These are phyloP conservation scores for Drosophila dives DNA, from an alignment of 2,888 invertebrate species.

Conservation along the genomic window DNA sequence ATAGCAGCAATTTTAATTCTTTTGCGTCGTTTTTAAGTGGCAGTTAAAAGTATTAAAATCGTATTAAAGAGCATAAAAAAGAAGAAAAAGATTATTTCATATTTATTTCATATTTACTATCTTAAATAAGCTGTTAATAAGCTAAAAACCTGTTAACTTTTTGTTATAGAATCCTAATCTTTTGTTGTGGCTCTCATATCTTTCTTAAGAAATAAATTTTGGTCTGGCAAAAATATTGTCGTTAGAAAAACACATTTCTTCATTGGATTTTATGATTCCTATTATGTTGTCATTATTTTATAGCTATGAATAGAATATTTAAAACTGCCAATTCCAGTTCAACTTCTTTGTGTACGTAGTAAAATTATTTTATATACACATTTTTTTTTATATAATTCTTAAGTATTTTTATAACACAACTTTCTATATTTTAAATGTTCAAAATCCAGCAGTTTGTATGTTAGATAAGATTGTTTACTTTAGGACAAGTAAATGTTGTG, in stretches of 20 bases:
- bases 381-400: neutral
- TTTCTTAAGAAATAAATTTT: neutral
- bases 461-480: slow-evolving; percentile 31
- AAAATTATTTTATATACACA: neutral
- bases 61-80: slow-evolving; percentile 14
- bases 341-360: neutral
- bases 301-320: neutral
- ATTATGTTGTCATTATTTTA: neutral
- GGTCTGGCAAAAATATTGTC: neutral
- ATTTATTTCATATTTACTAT: neutral
- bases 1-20: slow-evolving; percentile 45
- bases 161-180: neutral
- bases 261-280: neutral
- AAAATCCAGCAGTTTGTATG: neutral
- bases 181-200: neutral
- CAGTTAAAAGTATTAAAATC: neutral
- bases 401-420: neutral
- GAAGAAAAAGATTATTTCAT: neutral
- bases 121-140: neutral
- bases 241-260: neutral
- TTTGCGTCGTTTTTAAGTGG: slow-evolving; percentile 7
- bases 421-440: neutral
- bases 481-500: slow-evolving; percentile 13
- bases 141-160: neutral
- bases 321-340: neutral